Base-by-base conservation (phyloP, 2,113 vertebrate genomes). In the Melanerpes aurifrons region DNA sequence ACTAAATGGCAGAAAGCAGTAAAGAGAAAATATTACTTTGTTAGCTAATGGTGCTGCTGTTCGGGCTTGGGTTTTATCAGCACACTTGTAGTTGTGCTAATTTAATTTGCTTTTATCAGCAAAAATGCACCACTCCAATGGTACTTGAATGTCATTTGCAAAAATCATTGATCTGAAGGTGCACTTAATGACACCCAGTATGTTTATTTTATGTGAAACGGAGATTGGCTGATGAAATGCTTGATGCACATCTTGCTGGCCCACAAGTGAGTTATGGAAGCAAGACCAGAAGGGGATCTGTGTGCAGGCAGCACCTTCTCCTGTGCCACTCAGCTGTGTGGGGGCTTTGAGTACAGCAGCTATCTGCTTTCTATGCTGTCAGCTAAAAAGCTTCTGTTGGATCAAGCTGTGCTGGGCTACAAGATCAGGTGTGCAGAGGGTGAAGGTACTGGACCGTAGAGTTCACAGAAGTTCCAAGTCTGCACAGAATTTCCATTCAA, bases 21-120 rank as follows among this genome's bases (percentile, higher is more conserved):
- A 98, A 98, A 98, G 97, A 98, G 96, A 98, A 98, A 98, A 98
- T 98, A 98, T 98, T 97, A 97, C 97, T 97, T 98, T 97, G 96
- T 98, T 97, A 98, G 98, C 97, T 98, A 98, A 98, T 98, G 97
- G 97, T 96, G 97, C 96, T 98, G 97, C 97, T 97, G 96, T 97
- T 98, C 47, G 1, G 96, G 97, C 97, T 97, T 89, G 93, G 97
- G 97, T 98, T 98, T 97, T 97, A 97, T 97, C 97, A 97, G 96
- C 75, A 58, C 95, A 96, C 97, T 97, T 97, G 96, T 97, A 97
- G 97, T 96, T 98, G 94, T 96, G 90, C 96, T 98, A 97, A 98
- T 97, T 98, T 97, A 97, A 97, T 98, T 97, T 98, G 97, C 95
- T 97, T 98, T 97, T 97, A 97, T 98, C 97, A 98, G 97, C 97